These are phyloP conservation scores for Dipodomys spectabilis DNA, from an alignment of 2,113 vertebrate species.

Conservation along the genomic window DNA sequence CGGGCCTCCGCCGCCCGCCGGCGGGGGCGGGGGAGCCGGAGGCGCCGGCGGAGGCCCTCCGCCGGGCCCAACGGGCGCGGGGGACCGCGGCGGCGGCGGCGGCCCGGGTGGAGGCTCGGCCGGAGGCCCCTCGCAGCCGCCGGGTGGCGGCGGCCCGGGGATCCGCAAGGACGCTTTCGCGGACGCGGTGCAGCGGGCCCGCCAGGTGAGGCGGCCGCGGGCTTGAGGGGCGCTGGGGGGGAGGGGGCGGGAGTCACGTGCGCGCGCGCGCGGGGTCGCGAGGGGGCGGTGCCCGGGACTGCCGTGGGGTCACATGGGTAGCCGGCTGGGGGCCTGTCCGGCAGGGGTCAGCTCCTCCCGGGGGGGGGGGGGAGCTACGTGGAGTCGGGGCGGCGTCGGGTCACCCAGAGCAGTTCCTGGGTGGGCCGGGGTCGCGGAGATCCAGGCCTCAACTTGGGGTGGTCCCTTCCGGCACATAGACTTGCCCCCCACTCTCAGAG, in stretches of 20 bases:
- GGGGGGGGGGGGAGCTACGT: background rate
- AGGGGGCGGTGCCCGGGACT: background rate
- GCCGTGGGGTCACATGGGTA: background rate
- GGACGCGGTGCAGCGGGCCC: slow-evolving; percentile 93
- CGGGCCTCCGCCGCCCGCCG: slow-evolving; percentile 77
- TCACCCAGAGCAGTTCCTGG: too few relatives aligned
- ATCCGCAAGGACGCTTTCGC: slow-evolving; percentile 95
- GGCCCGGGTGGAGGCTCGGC: slow-evolving; percentile 66
- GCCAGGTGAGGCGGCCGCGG: slow-evolving; percentile 89
- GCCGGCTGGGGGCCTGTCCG: background rate
- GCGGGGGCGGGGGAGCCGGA: slow-evolving; percentile 72
- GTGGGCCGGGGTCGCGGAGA: too few relatives aligned
- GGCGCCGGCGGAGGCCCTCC: slow-evolving; percentile 78
- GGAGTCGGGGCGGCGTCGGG: background rate
- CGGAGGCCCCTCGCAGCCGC: slow-evolving; percentile 72
- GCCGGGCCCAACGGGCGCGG: slow-evolving; percentile 74
- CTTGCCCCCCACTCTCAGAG: background rate
- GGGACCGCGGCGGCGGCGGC: slow-evolving; percentile 55
- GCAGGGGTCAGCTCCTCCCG: background rate
- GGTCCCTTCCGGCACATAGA: too few relatives aligned
- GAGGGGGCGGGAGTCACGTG: slow-evolving; percentile 48
- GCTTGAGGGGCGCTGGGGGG: slow-evolving; percentile 33
- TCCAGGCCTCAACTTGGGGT: background rate
- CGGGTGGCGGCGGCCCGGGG: slow-evolving; percentile 78
- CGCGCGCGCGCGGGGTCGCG: background rate